Conservation (phyloP, 2,888 invertebrate genomes). For the Amphiduros pacificus region DNA sequence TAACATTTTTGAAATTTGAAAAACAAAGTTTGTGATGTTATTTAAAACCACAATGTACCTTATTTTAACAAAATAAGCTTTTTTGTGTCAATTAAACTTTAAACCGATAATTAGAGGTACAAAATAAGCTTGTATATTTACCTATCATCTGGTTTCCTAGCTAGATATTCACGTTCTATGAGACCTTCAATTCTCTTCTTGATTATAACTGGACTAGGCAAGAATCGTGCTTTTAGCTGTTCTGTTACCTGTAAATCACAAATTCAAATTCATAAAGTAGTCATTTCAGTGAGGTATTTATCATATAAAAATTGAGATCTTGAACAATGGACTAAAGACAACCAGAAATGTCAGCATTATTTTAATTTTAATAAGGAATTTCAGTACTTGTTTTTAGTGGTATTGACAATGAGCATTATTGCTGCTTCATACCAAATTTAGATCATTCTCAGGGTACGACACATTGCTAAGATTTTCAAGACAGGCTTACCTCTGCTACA, state of each 20-base stretch:
- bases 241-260: constrained; percentile 73
- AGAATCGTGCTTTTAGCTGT: constrained; percentile 93
- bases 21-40: not conserved
- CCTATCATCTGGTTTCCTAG: constrained; percentile 92
- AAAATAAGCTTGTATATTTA: constrained; percentile 34
- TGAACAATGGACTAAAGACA: too few species aligned
- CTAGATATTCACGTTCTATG: constrained; percentile 98
- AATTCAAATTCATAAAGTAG: not conserved
- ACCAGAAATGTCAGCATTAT: too few species aligned
- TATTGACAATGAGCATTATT: too few species aligned
- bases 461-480: not conserved
- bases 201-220: constrained; percentile 96
- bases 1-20: not conserved
- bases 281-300: too few species aligned
- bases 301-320: too few species aligned
- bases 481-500: constrained; percentile 77
- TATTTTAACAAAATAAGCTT: not conserved
- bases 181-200: constrained; percentile 99
- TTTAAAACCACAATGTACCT: not conserved
- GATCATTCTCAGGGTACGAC: too few species aligned
- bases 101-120: not conserved
- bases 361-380: too few species aligned
- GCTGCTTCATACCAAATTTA: too few species aligned
- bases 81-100: not conserved
- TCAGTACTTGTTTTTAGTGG: too few species aligned